phyloP scores from a whole-genome alignment of 2,113 vertebrate genomes.

The mouse (Mus musculus) region DNA sequence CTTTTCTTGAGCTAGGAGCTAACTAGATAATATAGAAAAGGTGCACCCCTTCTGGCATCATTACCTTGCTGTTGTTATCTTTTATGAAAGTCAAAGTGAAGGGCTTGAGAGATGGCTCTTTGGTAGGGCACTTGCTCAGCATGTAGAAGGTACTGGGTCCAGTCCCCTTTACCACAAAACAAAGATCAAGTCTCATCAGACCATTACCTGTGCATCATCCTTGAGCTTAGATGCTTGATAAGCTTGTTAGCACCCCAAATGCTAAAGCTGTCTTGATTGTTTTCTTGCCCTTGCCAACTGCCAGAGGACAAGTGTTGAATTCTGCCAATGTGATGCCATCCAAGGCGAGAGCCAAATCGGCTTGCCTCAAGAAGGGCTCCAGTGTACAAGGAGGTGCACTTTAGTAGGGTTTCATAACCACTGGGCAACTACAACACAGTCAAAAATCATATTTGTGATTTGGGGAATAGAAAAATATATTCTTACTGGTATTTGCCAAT shows the following conservation, averaged over 20 bases:
- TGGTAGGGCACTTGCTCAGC: not conserved
- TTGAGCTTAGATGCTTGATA: not conserved
- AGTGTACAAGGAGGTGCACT: rapidly evolving
- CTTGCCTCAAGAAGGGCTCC: not conserved
- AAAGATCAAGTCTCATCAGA: not conserved
- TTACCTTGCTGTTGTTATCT: not conserved
- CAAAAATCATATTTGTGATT: not conserved
- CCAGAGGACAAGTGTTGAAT: not conserved
- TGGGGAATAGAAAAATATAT: not conserved
- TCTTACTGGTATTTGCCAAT: not conserved
- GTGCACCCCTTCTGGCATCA: not conserved
- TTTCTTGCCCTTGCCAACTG: not conserved
- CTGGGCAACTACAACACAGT: not conserved
- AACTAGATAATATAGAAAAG: not conserved
- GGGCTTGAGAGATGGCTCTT: not conserved
- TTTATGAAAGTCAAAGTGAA: not conserved
- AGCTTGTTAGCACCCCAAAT: not conserved
- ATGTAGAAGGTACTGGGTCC: not conserved
- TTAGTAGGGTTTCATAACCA: not conserved
- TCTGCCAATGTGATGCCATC: not conserved
- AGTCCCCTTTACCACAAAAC: not conserved
- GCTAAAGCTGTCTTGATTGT: not conserved
- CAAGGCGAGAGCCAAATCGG: not conserved
- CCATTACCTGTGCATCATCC: not conserved
- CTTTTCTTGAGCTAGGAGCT: not conserved